These are phyloP conservation scores for Protaetia brevitarsis DNA, from an alignment of 1,140 invertebrate genomes.

Conservation along the genomic window DNA sequence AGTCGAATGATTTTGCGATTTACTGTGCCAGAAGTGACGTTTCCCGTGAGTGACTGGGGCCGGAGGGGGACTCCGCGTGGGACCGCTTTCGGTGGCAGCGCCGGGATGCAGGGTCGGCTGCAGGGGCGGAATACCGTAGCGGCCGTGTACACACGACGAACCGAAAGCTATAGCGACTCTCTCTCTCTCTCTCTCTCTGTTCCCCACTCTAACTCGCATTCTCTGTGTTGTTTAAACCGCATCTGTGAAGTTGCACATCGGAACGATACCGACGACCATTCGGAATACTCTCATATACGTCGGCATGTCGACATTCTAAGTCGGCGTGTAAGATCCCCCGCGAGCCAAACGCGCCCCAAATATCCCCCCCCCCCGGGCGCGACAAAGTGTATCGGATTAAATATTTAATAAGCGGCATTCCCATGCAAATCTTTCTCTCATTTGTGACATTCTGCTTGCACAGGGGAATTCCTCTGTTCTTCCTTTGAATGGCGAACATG, in stretches of 20 bases:
- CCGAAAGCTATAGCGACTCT: slow-evolving; percentile 40
- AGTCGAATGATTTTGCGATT: slow-evolving; percentile 42
- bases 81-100: slow-evolving; percentile 1
- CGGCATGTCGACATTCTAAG: neutral
- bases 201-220: too few relatives aligned
- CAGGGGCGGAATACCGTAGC: neutral
- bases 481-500: too few relatives aligned
- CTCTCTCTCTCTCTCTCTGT: too few relatives aligned
- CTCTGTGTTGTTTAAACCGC: slow-evolving; percentile 40
- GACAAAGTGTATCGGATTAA: too few relatives aligned
- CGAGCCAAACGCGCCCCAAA: too few relatives aligned
- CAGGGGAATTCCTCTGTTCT: too few relatives aligned
- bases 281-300: neutral
- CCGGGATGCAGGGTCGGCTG: neutral
- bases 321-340: too few relatives aligned
- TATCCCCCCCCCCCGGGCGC: too few relatives aligned
- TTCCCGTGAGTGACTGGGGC: slow-evolving; percentile 39
- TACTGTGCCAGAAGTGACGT: slow-evolving; percentile 42
- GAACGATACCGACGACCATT: slow-evolving; percentile 31
- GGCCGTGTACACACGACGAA: slow-evolving; percentile 11
- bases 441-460: too few relatives aligned
- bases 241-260: slow-evolving; percentile 39
- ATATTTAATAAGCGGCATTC: too few relatives aligned
- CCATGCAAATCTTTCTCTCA: too few relatives aligned
- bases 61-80: slow-evolving; percentile 21